Conservation (phyloP, 2,797 vertebrate genomes). For the Anniella stebbinsi region DNA sequence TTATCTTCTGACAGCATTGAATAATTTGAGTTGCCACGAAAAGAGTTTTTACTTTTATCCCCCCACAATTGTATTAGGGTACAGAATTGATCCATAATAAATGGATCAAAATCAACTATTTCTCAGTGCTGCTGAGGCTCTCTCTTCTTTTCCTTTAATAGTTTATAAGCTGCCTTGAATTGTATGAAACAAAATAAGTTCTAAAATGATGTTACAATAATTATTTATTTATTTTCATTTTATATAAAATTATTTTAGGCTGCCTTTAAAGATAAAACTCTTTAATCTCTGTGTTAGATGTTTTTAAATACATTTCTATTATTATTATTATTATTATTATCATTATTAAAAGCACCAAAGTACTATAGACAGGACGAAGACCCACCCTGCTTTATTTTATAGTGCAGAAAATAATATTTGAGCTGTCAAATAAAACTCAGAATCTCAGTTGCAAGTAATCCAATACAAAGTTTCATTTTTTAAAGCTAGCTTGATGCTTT, state of each 20-base stretch:
- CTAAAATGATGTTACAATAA: not conserved
- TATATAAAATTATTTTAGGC: too few species aligned
- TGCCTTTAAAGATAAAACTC: too few species aligned
- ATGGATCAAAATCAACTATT: too few species aligned
- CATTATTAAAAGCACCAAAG: not conserved
- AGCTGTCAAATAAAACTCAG: conserved; percentile 80
- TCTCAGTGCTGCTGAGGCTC: conserved; percentile 38
- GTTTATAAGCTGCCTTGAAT: conserved; percentile 54
- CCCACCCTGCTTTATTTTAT: conserved; percentile 77
- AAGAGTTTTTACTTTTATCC: not conserved
- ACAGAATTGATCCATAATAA: conserved; percentile 47
- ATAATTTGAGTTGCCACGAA: not conserved
- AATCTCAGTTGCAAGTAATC: conserved; percentile 79
- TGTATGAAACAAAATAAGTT: conserved; percentile 32
- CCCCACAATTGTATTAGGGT: not conserved
- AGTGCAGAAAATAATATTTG: conserved; percentile 74
- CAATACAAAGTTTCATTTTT: conserved; percentile 68
- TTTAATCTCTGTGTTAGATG: too few species aligned
- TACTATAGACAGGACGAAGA: conserved; percentile 49
- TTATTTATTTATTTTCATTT: too few species aligned
- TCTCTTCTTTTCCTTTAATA: conserved; percentile 32
- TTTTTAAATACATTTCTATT: not conserved
- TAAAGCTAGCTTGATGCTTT: conserved; percentile 39
- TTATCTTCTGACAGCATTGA: not conserved
- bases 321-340: not conserved